Evolutionary conservation across 2,888 invertebrate species (phyloP).

Genomic region (Ophraella communa): DNA sequence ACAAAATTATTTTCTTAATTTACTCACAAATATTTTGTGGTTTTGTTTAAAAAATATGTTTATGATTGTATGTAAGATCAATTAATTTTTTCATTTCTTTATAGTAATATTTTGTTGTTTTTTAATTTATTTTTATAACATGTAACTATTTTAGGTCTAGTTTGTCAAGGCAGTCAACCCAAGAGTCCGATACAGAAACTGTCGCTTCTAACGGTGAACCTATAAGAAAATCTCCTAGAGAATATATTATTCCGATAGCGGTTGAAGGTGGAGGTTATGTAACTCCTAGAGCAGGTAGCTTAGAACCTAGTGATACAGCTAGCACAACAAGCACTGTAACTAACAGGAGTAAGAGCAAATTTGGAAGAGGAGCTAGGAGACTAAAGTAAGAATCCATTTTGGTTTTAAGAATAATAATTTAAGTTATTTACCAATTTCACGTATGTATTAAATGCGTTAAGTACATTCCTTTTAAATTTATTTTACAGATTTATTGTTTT

Average conservation of each 20-base stretch:
- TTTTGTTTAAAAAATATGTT: too few species aligned
- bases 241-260: constrained; percentile 93
- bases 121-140: too few species aligned
- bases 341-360: constrained; percentile 61
- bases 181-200: constrained; percentile 74
- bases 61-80: too few species aligned
- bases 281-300: constrained; percentile 76
- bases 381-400: constrained; percentile 67
- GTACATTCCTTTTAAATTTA: neutral
- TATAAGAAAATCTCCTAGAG: constrained; percentile 86
- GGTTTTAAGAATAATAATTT: too few species aligned
- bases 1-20: too few species aligned
- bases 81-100: too few species aligned
- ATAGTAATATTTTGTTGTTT: too few species aligned
- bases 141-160: constrained; percentile 47
- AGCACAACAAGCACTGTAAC: constrained; percentile 65
- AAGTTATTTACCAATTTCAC: too few species aligned
- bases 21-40: too few species aligned
- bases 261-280: constrained; percentile 89
- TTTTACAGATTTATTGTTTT: neutral
- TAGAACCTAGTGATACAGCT: constrained; percentile 74
- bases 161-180: constrained; percentile 70
- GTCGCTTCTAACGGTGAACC: constrained; percentile 69
- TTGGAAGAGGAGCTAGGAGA: constrained; percentile 65
- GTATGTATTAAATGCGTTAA: too few species aligned